Percentiles rank a stretch among this genome's conserved stretches.
These are phyloP conservation scores for Anaspis maculata DNA, from an alignment of 2,888 invertebrate species.

Conservation along the genomic window DNA sequence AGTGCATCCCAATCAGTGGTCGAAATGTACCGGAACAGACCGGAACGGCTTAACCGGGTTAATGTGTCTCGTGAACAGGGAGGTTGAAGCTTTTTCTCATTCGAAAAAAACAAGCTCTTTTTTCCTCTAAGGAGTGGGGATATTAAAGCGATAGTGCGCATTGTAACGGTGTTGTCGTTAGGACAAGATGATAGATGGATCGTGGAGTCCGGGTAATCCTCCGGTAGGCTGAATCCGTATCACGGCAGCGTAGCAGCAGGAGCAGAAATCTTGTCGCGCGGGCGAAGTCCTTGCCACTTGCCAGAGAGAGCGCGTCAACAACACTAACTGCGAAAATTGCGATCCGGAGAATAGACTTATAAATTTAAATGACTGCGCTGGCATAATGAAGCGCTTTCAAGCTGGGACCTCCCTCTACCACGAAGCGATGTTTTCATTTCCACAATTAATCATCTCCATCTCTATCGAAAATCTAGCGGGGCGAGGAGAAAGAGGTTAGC, in stretches of 20 bases:
- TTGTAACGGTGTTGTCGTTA: constrained; percentile 12
- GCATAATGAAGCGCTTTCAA: constrained; percentile 21
- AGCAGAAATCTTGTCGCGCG: constrained; percentile 14
- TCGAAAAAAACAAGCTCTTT: too few species aligned
- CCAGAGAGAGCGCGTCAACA: constrained; percentile 20
- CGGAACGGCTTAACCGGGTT: too few species aligned
- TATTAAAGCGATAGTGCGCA: too few species aligned
- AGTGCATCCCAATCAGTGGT: too few species aligned
- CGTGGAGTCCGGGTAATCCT: constrained; percentile 12
- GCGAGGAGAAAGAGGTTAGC: constrained; percentile 7
- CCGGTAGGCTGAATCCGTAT: constrained; percentile 11
- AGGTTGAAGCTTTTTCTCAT: too few species aligned
- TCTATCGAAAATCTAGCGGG: constrained; percentile 21
- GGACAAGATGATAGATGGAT: constrained; percentile 15
- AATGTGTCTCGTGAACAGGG: too few species aligned
- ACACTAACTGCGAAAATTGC: constrained; percentile 19
- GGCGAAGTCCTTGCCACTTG: constrained; percentile 12
- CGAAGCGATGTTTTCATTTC: constrained; percentile 22
- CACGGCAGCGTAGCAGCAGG: constrained; percentile 12
- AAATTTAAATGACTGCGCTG: constrained; percentile 21
- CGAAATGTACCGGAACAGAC: too few species aligned
- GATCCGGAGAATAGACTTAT: constrained; percentile 21
- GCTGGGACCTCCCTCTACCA: constrained; percentile 14
- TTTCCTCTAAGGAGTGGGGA: too few species aligned
- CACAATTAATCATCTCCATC: constrained; percentile 22